phyloP scores from a whole-genome alignment of 1,140 invertebrate species.

The Potamilus streckersoni region DNA sequence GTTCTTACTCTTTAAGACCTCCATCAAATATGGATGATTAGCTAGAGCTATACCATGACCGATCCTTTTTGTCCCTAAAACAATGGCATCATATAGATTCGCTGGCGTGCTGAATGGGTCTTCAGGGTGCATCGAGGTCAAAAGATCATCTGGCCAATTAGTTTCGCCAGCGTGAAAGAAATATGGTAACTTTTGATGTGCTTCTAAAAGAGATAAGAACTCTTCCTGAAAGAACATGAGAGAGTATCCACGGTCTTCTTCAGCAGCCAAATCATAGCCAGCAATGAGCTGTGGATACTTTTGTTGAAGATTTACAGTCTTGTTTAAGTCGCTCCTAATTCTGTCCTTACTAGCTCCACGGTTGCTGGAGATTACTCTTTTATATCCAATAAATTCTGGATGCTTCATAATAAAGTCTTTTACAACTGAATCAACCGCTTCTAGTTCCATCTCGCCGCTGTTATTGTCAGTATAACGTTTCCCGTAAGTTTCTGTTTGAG shows the following conservation, averaged over 20 bases:
- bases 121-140: slow-evolving; percentile 31
- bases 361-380: slow-evolving; percentile 27
- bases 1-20: slow-evolving; percentile 34
- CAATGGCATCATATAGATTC: slow-evolving; percentile 44
- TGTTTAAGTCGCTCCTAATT: slow-evolving; percentile 15
- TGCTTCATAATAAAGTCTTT: slow-evolving; percentile 18
- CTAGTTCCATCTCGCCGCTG: slow-evolving; percentile 33
- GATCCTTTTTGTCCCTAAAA: slow-evolving; percentile 41
- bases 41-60: slow-evolving; percentile 46
- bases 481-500: slow-evolving; percentile 16
- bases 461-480: slow-evolving; percentile 34
- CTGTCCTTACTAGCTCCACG: not conserved
- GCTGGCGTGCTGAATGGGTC: slow-evolving; percentile 39
- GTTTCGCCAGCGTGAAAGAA: slow-evolving; percentile 49
- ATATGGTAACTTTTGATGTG: slow-evolving; percentile 33
- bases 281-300: slow-evolving; percentile 46
- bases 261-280: slow-evolving; percentile 50
- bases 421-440: slow-evolving; percentile 11
- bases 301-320: slow-evolving; percentile 16
- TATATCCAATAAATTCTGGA: slow-evolving; percentile 43
- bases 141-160: slow-evolving; percentile 49
- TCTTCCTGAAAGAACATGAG: slow-evolving; percentile 39
- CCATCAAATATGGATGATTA: slow-evolving; percentile 44
- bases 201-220: slow-evolving; percentile 18
- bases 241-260: slow-evolving; percentile 52